Conservation (phyloP, 2,113 vertebrate species). For the Anarhynchus alexandrinus region DNA sequence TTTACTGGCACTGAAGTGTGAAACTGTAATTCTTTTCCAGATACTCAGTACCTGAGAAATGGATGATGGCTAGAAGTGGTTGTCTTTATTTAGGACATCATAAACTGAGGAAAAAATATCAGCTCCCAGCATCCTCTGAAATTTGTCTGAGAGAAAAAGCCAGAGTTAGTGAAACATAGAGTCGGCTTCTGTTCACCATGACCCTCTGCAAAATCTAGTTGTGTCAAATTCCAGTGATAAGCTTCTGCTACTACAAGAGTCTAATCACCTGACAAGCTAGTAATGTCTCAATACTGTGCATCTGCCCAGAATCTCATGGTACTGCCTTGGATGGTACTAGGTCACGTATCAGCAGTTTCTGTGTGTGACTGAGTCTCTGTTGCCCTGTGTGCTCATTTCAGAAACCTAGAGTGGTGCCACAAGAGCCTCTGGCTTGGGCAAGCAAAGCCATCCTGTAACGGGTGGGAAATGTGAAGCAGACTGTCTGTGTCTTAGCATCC, state of each 20-base stretch:
- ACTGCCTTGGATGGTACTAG: not conserved
- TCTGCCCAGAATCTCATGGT: not conserved
- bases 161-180: not conserved
- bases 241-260: not conserved
- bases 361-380: not conserved
- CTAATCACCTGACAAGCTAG: not conserved
- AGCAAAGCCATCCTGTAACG: fast-evolving
- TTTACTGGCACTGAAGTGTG: not conserved
- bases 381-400: not conserved
- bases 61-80: not conserved
- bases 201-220: not conserved
- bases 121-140: not conserved
- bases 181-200: not conserved
- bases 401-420: not conserved
- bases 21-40: not conserved
- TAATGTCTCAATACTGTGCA: not conserved
- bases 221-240: not conserved
- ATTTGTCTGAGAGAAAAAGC: not conserved
- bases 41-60: not conserved
- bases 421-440: not conserved
- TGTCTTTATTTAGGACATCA: not conserved
- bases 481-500: not conserved
- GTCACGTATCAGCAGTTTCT: not conserved
- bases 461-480: not conserved
- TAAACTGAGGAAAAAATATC: not conserved